Base-by-base conservation (phyloP, 2,888 invertebrate species). In the Automeris io region DNA sequence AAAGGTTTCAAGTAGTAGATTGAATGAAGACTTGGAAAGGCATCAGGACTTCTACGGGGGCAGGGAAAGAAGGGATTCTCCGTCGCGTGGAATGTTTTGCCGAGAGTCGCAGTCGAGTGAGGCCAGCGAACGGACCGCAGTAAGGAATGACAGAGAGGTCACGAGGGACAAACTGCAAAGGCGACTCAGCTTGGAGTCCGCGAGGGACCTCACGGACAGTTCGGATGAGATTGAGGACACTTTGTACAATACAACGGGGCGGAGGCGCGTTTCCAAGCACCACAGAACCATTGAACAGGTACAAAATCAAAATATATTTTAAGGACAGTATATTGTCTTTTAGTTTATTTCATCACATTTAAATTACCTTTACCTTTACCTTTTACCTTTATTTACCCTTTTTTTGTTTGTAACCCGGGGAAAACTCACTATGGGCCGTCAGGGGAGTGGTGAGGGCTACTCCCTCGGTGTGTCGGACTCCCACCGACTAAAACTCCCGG, bases 151-250 rank as follows among this genome's bases (percentile, higher is more conserved):
- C 45, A 54, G 73, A 9, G 71, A 65, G 22, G 42, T 44, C 3
- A 47, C 54, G 1, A 60, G 82, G 1, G 86, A 86, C 42, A 90
- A 89, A 49, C 59, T 89, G 38, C 87, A 90, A 60, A 79, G 93
- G 42, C 86, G 93, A 26, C 80, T 93, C 43, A 93, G 93, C 34
- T 66, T 93, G 34, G 93, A 93, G 62, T 92, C 92, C 1, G 91
- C 92, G 22, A 79, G 92, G 21, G 92, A 92, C 43, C 78, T 92
- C 32, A 92, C 92, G 0, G 93, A 93, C 54, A 92, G 90, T 59
- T 90, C 92, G 6, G 92, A 91, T 47, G 92, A 92, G 47, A 65
- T 89, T 13, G 91, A 90, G 51, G 87, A 87, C 45, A 80, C 83
- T 5, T 54, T 79, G 46, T 88, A 87, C 59, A 83, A 87, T 51